phyloP scores from a whole-genome alignment of 2,113 vertebrate species.

The Rousettus leschenaultii region DNA sequence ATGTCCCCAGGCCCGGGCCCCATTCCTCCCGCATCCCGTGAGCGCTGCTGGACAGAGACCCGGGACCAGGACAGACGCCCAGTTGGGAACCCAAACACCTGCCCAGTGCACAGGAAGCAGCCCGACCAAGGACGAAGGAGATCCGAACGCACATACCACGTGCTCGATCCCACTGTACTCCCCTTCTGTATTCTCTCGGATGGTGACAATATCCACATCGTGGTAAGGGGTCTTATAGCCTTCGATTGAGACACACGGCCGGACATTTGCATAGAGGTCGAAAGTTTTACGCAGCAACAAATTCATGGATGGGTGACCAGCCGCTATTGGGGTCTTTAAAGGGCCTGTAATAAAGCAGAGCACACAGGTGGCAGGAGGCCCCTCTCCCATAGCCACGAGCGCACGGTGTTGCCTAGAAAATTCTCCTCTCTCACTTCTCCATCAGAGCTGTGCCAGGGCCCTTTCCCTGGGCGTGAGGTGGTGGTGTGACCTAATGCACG shows the following conservation, averaged over 20 bases:
- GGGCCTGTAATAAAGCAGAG: slow-evolving; percentile 83
- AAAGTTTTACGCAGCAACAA: slow-evolving; percentile 95
- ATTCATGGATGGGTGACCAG: slow-evolving; percentile 98
- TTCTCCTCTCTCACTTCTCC: not conserved
- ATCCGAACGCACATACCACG: slow-evolving; percentile 82
- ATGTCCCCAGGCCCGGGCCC: not conserved
- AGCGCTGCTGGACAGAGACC: not conserved
- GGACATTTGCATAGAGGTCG: slow-evolving; percentile 95
- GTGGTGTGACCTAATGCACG: rapidly evolving
- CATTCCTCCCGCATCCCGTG: not conserved
- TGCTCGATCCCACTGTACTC: slow-evolving; percentile 98
- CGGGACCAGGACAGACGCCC: not conserved
- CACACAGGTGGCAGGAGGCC: not conserved
- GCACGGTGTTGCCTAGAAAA: not conserved
- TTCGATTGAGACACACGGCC: slow-evolving; percentile 95
- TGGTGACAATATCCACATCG: slow-evolving; percentile 92
- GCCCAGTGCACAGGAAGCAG: not conserved
- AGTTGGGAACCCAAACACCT: not conserved
- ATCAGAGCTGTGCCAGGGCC: not conserved
- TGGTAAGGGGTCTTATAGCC: slow-evolving; percentile 95
- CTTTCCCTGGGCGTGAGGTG: not conserved
- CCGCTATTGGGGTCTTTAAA: slow-evolving; percentile 96
- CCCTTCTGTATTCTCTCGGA: slow-evolving; percentile 90
- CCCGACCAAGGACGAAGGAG: not conserved
- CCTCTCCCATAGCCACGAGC: not conserved